Evolutionary conservation across 2,113 vertebrate species (phyloP), one percentile per base, ranked within the genome.

Genomic region (Lipotes vexillifer): DNA sequence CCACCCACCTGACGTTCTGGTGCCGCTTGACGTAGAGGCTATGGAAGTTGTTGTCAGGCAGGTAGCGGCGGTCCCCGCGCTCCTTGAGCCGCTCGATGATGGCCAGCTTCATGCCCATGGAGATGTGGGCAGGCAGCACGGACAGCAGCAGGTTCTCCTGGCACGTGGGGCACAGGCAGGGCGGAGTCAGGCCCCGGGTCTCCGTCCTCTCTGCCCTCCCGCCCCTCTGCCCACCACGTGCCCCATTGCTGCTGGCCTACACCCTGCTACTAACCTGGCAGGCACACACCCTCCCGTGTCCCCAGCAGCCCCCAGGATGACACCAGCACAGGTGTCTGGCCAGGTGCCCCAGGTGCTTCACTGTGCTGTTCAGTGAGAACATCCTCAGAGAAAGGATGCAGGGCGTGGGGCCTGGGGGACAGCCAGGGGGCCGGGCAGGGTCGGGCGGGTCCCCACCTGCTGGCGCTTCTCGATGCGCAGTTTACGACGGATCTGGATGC

Each of bases 51-150:
- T 99, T 99, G 97, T 99, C 99, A 0, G 99, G 99, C 94, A 99
- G 98, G 72, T 99, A 98, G 38, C 98, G 99, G 72, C 99, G 99
- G 97, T 99, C 99, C 61, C 99, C 99, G 0, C 98, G 99, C 96
- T 99, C 99, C 97, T 99, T 99, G 52, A 99, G 98, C 82, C 99
- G 98, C 88, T 99, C 99, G 84, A 99, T 99, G 98, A 99, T 99
- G 80, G 99, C 98, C 96, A 99, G 97, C 98, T 99, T 99, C 99
- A 99, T 99, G 98, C 99, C 99, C 99, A 99, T 99, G 94, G 99
- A 99, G 93, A 99, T 99, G 97, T 99, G 99, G 63, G 99, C 99
- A 0, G 99, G 99, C 69, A 99, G 98, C 94, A 99, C 99, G 0
- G 99, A 99, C 94, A 99, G 99, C 97, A 99, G 98, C 96, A 99